Evolutionary conservation across 2,797 vertebrate genomes (phyloP), one percentile per base, ranked within the genome.

Genomic region (Masticophis lateralis): DNA sequence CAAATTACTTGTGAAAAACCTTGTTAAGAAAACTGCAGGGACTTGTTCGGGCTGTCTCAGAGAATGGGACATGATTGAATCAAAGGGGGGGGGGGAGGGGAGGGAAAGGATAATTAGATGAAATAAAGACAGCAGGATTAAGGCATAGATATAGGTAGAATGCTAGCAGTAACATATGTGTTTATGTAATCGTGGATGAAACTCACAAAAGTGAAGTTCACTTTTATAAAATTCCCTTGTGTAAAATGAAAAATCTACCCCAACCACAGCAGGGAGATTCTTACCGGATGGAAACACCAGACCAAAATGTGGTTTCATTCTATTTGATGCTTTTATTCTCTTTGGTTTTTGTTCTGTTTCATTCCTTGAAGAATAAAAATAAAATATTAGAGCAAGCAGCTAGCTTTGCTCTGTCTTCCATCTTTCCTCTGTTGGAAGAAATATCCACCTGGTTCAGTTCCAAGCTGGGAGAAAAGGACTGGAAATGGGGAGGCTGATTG

Each of bases 21-120:
- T 66, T 66, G 12, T 12, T 28, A 13, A 66, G 12, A 66, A 66
- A 66, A n/a, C 27, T 66, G 28, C 61, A 28, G 61, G 61, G 61
- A 28, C 4, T 66, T 66, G 12, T 63, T 63, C 11, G 28, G 11
- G 12, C 11, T 63, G 61, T 66, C 61, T 66, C 61, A 66, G 61
- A n/a, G 28, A 32, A 69, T 32, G 13, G 28, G 2, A 16, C 13
- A 14, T 6, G 13, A 69, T 32, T 69, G 28, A 69, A 16, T n/a
- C 13, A 69, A 32, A 7, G 63, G 0, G 13, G 4, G 28, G 5
- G 1, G 28, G n/a, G n/a, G 63, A 0, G 13, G 37, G 37, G 37
- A 37, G 37, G 37, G 37, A 2, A 37, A 13, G 63, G 13, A 69
- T 69, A 32, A 69, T 69, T 4, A 20, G 16, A 20, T 74, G 1